phyloP scores from a whole-genome alignment of 2,888 invertebrate genomes.

The Parascotia fuliginaria region DNA sequence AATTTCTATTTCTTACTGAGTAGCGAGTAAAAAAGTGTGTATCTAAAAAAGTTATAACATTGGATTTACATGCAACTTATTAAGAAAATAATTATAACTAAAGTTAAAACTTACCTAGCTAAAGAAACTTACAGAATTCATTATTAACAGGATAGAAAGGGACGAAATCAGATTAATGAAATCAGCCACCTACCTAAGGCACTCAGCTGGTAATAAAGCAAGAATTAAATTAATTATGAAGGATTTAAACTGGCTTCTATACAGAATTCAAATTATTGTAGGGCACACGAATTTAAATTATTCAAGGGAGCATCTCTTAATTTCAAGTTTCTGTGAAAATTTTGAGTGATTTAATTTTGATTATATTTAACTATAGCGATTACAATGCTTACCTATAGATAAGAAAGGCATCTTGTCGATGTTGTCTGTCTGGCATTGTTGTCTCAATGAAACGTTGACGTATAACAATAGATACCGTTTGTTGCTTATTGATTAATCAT shows the following conservation, averaged over 20 bases:
- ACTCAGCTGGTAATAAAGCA: constrained; percentile 12
- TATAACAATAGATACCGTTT: background rate
- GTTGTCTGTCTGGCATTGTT: background rate
- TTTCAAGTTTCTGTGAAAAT: constrained; percentile 3
- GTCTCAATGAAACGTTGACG: background rate
- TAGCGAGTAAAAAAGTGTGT: too few species aligned
- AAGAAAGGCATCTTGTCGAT: background rate
- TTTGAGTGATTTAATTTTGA: constrained; percentile 4
- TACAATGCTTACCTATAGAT: background rate
- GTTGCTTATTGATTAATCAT: background rate
- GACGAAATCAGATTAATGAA: constrained; percentile 10
- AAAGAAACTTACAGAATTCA: background rate
- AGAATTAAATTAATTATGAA: constrained; percentile 33
- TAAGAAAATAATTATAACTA: too few species aligned
- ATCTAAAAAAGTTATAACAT: too few species aligned
- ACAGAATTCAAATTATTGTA: constrained; percentile 24
- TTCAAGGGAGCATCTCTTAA: constrained; percentile 13
- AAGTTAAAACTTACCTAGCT: background rate
- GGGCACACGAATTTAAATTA: constrained; percentile 24
- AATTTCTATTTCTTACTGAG: too few species aligned
- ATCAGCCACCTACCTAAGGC: constrained; percentile 7
- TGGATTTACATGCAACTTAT: too few species aligned
- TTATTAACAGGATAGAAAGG: background rate
- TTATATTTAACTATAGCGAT: background rate
- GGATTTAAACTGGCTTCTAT: constrained; percentile 23